Evolutionary conservation across 2,113 vertebrate species (phyloP).

Genomic region (Chaetops frenatus): DNA sequence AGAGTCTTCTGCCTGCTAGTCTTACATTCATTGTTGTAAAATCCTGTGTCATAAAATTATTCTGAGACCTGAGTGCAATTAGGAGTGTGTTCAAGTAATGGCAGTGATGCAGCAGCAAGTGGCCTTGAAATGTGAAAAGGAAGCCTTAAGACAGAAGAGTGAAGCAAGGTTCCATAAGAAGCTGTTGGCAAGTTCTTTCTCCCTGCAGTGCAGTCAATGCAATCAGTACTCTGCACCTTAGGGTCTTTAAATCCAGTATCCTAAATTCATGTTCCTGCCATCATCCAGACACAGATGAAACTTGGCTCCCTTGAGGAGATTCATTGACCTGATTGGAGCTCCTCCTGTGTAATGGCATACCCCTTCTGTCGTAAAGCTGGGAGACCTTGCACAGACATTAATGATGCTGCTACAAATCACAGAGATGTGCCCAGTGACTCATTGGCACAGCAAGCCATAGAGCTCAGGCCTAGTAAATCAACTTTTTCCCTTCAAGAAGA

Average conservation of each 20-base stretch:
- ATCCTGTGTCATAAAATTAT: background rate
- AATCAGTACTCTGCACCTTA: background rate
- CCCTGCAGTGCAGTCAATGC: background rate
- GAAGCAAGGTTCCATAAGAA: background rate
- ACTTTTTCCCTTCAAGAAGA: background rate
- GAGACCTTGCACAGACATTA: constrained; percentile 19
- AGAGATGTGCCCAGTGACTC: constrained; percentile 3
- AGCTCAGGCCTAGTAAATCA: constrained; percentile 6
- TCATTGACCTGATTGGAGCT: constrained; percentile 19
- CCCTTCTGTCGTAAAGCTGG: background rate
- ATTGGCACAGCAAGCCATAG: background rate
- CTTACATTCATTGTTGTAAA: background rate
- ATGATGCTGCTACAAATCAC: constrained; percentile 13
- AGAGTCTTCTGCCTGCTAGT: background rate
- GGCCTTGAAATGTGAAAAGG: background rate
- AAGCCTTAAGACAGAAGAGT: background rate
- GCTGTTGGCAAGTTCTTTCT: background rate
- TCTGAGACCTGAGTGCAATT: background rate
- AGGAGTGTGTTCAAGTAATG: background rate
- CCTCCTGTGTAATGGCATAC: background rate
- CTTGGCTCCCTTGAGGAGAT: constrained; percentile 16
- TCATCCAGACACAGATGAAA: background rate
- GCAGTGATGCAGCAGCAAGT: background rate
- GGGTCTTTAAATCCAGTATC: background rate
- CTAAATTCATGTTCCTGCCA: background rate